Conservation (phyloP, 2,797 vertebrate species). For the Thripadectes ignobilis region DNA sequence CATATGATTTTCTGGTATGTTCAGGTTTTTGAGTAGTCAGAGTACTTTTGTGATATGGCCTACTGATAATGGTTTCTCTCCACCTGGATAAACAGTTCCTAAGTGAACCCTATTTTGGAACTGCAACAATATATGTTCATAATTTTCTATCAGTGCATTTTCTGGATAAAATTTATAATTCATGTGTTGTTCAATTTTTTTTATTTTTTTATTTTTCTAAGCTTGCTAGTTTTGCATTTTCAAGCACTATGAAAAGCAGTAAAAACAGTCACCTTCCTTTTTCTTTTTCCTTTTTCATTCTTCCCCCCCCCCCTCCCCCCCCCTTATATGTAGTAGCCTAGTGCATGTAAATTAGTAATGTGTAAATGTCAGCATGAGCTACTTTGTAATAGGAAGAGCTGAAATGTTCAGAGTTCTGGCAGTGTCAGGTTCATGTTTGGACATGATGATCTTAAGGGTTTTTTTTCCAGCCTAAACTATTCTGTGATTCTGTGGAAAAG, state of each 20-base stretch:
- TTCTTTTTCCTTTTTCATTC: background rate
- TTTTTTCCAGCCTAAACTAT: background rate
- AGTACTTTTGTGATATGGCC: background rate
- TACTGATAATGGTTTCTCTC: slow-evolving; percentile 23
- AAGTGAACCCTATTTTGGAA: slow-evolving; percentile 12
- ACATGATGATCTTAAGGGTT: fast-evolving
- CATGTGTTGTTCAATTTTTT: background rate
- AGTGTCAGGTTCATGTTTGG: background rate
- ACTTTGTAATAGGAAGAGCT: background rate
- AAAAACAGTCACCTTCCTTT: background rate
- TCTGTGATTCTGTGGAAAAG: background rate
- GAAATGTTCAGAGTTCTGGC: background rate
- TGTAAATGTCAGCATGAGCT: background rate
- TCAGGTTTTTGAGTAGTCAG: slow-evolving; percentile 25
- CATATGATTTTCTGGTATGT: background rate
- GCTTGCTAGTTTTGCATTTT: background rate
- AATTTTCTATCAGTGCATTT: background rate
- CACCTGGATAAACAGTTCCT: background rate
- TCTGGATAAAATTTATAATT: background rate
- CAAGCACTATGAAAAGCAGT: background rate
- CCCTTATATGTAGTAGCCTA: background rate
- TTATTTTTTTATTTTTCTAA: background rate
- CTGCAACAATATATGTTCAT: background rate
- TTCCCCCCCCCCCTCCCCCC: no score
- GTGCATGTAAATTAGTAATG: background rate